phyloP scores from a whole-genome alignment of 1,140 invertebrate genomes.

The Calliphora vicina region DNA sequence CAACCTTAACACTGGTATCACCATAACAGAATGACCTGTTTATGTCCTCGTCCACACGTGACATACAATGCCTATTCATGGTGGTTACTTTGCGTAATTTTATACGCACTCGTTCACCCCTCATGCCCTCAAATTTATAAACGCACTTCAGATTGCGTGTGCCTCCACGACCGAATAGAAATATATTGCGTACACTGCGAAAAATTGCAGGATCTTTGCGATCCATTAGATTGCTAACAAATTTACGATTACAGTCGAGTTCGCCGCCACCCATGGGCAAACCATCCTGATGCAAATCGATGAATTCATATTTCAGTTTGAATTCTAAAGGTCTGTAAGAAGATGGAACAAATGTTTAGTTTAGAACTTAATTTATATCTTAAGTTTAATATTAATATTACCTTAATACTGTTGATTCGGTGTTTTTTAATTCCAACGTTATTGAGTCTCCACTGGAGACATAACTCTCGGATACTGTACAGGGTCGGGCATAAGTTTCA shows the following conservation, averaged over 20 bases:
- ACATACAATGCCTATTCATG: slow-evolving; percentile 72
- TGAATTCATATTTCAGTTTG: slow-evolving; percentile 88
- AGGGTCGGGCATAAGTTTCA: slow-evolving; percentile 69
- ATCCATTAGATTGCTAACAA: slow-evolving; percentile 70
- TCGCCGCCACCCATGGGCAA: slow-evolving; percentile 73
- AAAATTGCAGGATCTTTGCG: slow-evolving; percentile 69
- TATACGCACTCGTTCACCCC: slow-evolving; percentile 77
- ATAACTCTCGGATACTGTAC: slow-evolving; percentile 82
- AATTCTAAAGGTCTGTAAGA: slow-evolving; percentile 78
- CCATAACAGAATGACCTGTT: slow-evolving; percentile 76
- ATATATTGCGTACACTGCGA: slow-evolving; percentile 80
- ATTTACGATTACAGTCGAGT: slow-evolving; percentile 64
- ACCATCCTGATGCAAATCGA: slow-evolving; percentile 85
- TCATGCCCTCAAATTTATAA: slow-evolving; percentile 84
- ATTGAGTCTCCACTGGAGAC: slow-evolving; percentile 80
- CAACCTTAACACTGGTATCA: slow-evolving; percentile 62
- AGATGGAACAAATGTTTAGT: too few species aligned
- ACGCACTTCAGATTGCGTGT: slow-evolving; percentile 82
- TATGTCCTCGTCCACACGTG: slow-evolving; percentile 70
- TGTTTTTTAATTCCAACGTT: slow-evolving; percentile 79
- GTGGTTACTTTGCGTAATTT: slow-evolving; percentile 74
- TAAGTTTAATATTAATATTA: too few species aligned
- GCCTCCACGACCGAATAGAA: slow-evolving; percentile 85
- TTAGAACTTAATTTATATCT: too few species aligned
- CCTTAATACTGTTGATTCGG: slow-evolving; percentile 85